Base-by-base conservation (phyloP, 64 coral and sea anemone species). In the Montipora foliosa region DNA sequence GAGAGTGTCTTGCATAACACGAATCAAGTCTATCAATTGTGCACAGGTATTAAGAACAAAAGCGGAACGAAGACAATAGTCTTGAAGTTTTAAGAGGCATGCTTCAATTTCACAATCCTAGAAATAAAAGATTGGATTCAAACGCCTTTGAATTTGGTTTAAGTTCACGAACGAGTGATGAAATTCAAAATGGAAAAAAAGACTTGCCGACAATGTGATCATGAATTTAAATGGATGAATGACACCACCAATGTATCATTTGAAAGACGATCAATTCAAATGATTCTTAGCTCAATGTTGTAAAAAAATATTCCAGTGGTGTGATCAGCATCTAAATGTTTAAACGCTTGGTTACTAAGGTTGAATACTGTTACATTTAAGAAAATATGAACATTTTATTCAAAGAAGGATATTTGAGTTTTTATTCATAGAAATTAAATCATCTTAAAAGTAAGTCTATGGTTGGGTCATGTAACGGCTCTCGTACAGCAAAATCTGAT, bases 31-130 rank as follows among this genome's bases (percentile, higher is more conserved):
- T 55, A 94, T 94, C 89, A 94, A 67, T 29, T 82, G 81, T 67
- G 80, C 57, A 74, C 93, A 90, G 82, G 93, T 94, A 68, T 90
- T 76, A 70, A 94, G 87, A 70, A 90, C 88, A 90, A 89, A 94
- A 57, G 79, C 76, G n/a, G 93, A 95, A 21, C 86, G 87, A 90
- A 90, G 93, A 58, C 88, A 95, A 86, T 78, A 82, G 83, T 95
- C 93, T 86, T 95, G 93, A 5, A 95, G 93, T 84, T 95, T 95
- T 85, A 90, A 95, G 79, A 95, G 88, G 77, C 88, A 95, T 76
- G 89, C 93, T 83, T 44, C 44, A 74, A 79, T 85, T 49, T 86
- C 88, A 89, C 77, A 95, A 88, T 74, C 71, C 84, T 75, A 59
- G 46, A 86, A 86, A 72, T 11, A 72, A 86, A 17, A 86, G 44